Evolutionary conservation across 2,113 vertebrate genomes (phyloP), one percentile per base, ranked within the genome.

Genomic region (Elephantulus edwardii): DNA sequence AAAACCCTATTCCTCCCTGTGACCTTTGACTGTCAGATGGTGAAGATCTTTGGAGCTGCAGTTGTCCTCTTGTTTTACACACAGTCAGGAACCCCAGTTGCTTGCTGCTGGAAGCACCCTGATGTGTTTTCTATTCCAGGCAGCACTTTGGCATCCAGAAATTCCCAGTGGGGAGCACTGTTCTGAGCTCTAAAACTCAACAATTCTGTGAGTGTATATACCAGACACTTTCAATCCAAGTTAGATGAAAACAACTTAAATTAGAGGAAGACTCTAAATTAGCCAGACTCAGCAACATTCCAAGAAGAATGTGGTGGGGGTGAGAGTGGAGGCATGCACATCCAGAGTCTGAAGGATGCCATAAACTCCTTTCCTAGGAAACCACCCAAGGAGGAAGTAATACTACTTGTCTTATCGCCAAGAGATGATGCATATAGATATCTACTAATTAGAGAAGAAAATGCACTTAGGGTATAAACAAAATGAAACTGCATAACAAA

Each of bases 361-460:
- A 42, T 11, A 83, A 64, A 62, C 17, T 66, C 46, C 48, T 90
- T 91, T 19, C 74, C 38, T 52, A 60, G 54, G 83, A 94, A 94
- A 92, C 62, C 19, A 82, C 38, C 64, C 90, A 80, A 33, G 5
- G 8, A 44, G 20, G 33, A 75, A 54, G 56, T 74, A 86, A 72
- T 46, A 87, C 88, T 13, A 56, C 8, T 48, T 5, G 1, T 52
- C 46, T 62, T 83, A 89, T 62, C 30, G 24, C 60, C 83, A 91
- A 90, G 46, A 71, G 79, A 88, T 72, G 85, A 77, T 88, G 42
- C 24, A 85, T 52, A 4, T n/a, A n/a, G n/a, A n/a, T n/a, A 38
- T 87, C 40, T 87, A 52, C 70, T 88, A 72, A 94, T 90, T 83
- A 90, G 85, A 88, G 91, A 80, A 77, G 46, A 88, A 91, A 89